Conservation (phyloP, 2,888 invertebrate species). For the Poecilobothrus nobilitatus region DNA sequence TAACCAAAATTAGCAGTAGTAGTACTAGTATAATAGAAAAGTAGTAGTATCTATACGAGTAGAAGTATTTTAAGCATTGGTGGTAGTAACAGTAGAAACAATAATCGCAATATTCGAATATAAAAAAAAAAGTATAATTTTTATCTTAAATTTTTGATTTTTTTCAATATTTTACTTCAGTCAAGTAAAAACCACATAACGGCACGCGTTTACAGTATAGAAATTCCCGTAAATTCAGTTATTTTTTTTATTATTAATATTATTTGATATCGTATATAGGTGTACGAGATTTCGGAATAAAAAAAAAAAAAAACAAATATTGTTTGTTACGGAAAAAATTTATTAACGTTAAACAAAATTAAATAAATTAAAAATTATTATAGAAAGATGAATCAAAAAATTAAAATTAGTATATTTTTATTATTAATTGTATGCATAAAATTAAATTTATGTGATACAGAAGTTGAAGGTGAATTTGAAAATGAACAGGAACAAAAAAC, state of each 20-base stretch:
- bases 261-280: too few species aligned
- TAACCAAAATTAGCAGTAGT: too few species aligned
- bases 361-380: too few species aligned
- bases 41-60: too few species aligned
- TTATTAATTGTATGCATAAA: background rate
- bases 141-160: background rate
- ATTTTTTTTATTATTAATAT: too few species aligned
- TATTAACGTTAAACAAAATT: too few species aligned
- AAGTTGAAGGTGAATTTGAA: background rate
- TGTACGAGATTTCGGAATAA: too few species aligned
- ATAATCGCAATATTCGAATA: too few species aligned
- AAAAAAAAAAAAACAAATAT: background rate
- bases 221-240: background rate
- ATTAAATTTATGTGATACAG: background rate
- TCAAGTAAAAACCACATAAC: background rate
- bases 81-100: too few species aligned
- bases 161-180: background rate
- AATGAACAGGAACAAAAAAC: background rate
- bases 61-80: too few species aligned
- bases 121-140: background rate
- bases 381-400: background rate
- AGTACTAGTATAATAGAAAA: too few species aligned
- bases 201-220: background rate
- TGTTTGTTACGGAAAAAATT: too few species aligned
- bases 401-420: background rate